These are phyloP conservation scores for Hetaerina titia DNA, from an alignment of 2,888 invertebrate genomes.

Conservation along the genomic window DNA sequence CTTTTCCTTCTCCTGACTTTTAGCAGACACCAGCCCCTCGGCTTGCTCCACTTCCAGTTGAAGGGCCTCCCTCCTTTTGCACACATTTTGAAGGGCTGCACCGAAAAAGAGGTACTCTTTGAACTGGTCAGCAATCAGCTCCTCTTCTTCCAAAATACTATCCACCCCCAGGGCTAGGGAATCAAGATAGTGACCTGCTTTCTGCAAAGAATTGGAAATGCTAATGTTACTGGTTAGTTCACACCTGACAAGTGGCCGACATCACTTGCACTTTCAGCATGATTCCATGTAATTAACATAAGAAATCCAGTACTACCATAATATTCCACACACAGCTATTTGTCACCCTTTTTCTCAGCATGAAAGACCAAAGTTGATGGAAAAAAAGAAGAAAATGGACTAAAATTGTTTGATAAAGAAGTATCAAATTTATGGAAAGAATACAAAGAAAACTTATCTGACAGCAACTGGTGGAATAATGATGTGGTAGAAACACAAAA, in stretches of 20 bases:
- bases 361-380: not conserved
- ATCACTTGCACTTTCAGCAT: not conserved
- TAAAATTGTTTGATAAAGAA: not conserved
- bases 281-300: not conserved
- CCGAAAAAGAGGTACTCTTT: constrained; percentile 91
- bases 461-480: too few relatives aligned
- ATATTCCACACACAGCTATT: not conserved
- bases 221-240: too few relatives aligned
- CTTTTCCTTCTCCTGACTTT: constrained; percentile 78
- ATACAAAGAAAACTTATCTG: too few relatives aligned
- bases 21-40: constrained; percentile 82
- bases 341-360: not conserved
- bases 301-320: not conserved
- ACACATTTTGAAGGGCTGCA: constrained; percentile 86
- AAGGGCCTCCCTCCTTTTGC: constrained; percentile 85
- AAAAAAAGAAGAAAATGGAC: constrained; percentile 34
- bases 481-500: too few relatives aligned
- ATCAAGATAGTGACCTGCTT: constrained; percentile 83
- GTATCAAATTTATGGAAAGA: too few relatives aligned
- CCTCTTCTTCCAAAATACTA: constrained; percentile 88
- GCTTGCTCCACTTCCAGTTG: constrained; percentile 86
- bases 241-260: too few relatives aligned
- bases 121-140: constrained; percentile 89
- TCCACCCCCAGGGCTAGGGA: constrained; percentile 87
- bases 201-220: constrained; percentile 74